A percentile compares a stretch with the other conserved stretches of the same genome.
phyloP scores from a whole-genome alignment of 2,797 vertebrate species.

The Pangasius macronema region DNA sequence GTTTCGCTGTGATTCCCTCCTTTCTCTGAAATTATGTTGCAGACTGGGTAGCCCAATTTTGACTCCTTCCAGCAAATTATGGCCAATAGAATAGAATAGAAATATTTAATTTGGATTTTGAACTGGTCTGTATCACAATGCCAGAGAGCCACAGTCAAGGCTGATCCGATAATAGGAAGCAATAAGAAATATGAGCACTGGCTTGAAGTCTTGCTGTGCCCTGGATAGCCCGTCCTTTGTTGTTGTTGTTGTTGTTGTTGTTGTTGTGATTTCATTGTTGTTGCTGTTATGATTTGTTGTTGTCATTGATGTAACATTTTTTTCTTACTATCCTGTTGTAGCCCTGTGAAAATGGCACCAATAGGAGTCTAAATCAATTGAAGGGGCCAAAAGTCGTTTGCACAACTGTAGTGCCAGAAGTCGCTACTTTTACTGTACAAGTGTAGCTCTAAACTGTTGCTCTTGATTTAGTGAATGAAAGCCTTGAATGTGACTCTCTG shows the following conservation, averaged over 20 bases:
- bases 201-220: background rate
- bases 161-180: background rate
- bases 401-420: slow-evolving; percentile 5
- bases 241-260: background rate
- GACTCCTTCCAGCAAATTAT: background rate
- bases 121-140: background rate
- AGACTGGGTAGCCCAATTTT: background rate
- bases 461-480: background rate
- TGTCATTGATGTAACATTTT: background rate
- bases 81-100: too few species aligned
- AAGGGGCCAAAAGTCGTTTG: slow-evolving; percentile 16
- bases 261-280: background rate
- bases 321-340: background rate
- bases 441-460: background rate
- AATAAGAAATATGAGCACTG: slow-evolving; percentile 3
- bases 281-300: background rate
- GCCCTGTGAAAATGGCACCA: background rate
- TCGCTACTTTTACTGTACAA: background rate
- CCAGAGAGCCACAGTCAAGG: background rate
- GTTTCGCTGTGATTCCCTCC: background rate
- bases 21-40: background rate
- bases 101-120: background rate
- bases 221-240: background rate
- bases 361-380: background rate
- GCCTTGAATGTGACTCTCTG: background rate